Evolutionary conservation across 2,797 vertebrate species (phyloP), one percentile per base, ranked within the genome.

Genomic region (Pseudochaenichthys georgianus): DNA sequence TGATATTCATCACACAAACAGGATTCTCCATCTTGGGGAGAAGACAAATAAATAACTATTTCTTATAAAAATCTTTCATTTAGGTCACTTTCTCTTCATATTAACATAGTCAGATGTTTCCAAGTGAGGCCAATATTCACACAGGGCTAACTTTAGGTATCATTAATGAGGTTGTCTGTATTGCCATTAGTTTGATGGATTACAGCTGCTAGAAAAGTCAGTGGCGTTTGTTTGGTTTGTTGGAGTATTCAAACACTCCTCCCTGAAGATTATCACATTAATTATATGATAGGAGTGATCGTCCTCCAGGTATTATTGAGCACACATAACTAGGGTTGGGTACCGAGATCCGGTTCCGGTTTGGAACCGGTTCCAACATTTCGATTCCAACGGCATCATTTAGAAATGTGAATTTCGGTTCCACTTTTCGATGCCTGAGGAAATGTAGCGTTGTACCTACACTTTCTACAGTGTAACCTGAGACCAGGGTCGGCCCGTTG

Each of bases 101-200:
- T 50, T 58, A 61, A 57, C 45, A 77, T 47, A 34, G 48, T 45
- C 57, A 74, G 16, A 23, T 73, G 43, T 42, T 67, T 57, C 19
- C 10, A 46, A 53, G 42, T 19, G 19, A 53, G 41, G 52, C 31
- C 41, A 41, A 55, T 48, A 60, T 47, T 64, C 46, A 70, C 28
- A 78, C n/a, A 28, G 19, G 21, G 52, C 43, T 71, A 43, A 34
- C 50, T 47, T 23, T 10, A 34, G 53, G 43, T 75, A 28, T 13
- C 21, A 59, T 50, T 2, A 69, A 70, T 53, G 53, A 21, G 58
- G 23, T 19, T 55, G 57, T 58, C 48, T 38, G 9, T 8, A 31
- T 75, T 28, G 52, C 61, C 23, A 64, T 51, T 60, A 38, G 13
- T 58, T 63, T 77, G 58, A 77, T 68, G 42, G 51, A 64, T 68